These are phyloP conservation scores for Melinopterus prodromus DNA, from an alignment of 2,888 invertebrate genomes.

Conservation along the genomic window DNA sequence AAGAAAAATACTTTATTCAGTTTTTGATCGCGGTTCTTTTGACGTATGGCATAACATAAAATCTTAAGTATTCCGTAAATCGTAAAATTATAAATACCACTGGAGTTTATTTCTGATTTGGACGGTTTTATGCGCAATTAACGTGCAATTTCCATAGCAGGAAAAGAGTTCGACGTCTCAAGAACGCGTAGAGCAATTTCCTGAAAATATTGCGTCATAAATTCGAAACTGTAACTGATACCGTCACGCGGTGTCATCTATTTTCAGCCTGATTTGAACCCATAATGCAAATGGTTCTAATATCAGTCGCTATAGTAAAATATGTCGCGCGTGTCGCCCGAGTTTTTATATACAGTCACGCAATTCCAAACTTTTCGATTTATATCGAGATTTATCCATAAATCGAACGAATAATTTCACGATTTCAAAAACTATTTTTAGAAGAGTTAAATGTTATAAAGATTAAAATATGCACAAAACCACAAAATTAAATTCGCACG, in stretches of 20 bases:
- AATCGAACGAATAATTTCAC: not conserved
- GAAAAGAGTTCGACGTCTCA: not conserved
- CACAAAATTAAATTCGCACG: not conserved
- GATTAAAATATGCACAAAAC: too few species aligned
- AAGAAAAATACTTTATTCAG: not conserved
- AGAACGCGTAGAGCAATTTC: constrained; percentile 4
- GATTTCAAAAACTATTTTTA: not conserved
- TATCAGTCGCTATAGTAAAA: not conserved
- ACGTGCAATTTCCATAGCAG: not conserved
- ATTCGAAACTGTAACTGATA: not conserved
- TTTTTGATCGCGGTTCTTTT: not conserved
- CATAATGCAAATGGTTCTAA: not conserved
- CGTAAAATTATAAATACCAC: not conserved
- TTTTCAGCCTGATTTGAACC: not conserved
- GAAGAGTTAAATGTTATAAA: too few species aligned
- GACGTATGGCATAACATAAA: not conserved
- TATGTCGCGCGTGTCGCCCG: not conserved
- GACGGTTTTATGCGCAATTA: not conserved
- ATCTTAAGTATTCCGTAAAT: not conserved
- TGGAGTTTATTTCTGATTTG: not conserved
- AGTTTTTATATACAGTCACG: not conserved
- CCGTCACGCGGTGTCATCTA: constrained; percentile 4
- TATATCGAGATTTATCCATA: not conserved
- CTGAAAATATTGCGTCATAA: not conserved
- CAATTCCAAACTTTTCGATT: not conserved